These are phyloP conservation scores for Leptopilina drosophilae DNA, from an alignment of 2,888 invertebrate genomes.

Conservation along the genomic window DNA sequence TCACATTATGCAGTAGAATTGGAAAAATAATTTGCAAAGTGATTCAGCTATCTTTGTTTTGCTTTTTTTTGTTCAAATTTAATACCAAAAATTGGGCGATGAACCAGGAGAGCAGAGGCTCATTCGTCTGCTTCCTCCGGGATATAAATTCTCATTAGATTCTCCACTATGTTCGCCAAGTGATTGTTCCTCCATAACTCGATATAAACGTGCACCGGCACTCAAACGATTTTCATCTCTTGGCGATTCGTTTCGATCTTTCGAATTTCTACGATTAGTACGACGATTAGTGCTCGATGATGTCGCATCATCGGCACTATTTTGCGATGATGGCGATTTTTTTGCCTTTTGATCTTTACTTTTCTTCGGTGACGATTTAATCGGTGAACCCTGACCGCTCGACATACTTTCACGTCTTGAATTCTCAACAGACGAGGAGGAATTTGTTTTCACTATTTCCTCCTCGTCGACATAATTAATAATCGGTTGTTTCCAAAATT, in stretches of 20 bases:
- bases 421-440: constrained; percentile 67
- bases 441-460: constrained; percentile 59
- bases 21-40: neutral
- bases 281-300: constrained; percentile 58
- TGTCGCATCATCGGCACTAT: constrained; percentile 56
- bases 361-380: constrained; percentile 69
- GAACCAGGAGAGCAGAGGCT: constrained; percentile 66
- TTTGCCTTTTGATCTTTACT: constrained; percentile 63
- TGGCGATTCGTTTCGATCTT: constrained; percentile 61
- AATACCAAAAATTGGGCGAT: constrained; percentile 69
- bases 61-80: constrained; percentile 22
- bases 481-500: constrained; percentile 70
- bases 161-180: constrained; percentile 71
- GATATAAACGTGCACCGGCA: constrained; percentile 73
- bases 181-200: constrained; percentile 74
- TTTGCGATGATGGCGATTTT: constrained; percentile 47
- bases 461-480: constrained; percentile 69
- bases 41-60: neutral
- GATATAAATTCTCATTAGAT: constrained; percentile 68
- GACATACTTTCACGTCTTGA: constrained; percentile 69
- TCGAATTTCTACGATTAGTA: constrained; percentile 60
- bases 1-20: neutral
- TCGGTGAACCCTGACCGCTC: constrained; percentile 71
- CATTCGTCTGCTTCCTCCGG: constrained; percentile 62
- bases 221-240: constrained; percentile 68